Percentiles rank a stretch among this genome's conserved stretches.
Evolutionary conservation across 2,888 invertebrate species (phyloP).

Genomic region (Poecilobothrus nobilitatus): DNA sequence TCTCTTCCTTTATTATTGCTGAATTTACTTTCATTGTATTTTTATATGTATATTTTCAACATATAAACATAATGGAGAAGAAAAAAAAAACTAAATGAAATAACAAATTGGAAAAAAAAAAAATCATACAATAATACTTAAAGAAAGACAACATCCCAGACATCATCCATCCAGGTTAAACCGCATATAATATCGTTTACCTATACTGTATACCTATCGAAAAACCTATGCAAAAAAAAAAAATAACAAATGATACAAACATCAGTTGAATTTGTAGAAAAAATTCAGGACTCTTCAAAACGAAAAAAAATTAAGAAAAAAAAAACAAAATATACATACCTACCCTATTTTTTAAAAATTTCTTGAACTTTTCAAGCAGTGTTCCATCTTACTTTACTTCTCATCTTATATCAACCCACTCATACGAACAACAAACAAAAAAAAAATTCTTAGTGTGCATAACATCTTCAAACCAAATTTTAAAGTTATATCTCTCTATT

Average conservation of each 20-base stretch:
- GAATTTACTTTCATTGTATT: too few species aligned
- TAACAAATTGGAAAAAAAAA: not conserved
- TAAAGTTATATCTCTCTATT: not conserved
- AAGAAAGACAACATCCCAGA: not conserved
- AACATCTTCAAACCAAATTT: not conserved
- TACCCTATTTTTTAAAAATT: not conserved
- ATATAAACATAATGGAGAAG: not conserved
- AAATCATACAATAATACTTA: not conserved
- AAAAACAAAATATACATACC: not conserved
- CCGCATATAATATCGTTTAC: not conserved
- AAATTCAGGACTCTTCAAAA: not conserved
- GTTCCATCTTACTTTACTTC: not conserved
- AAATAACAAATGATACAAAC: not conserved
- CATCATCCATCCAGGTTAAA: constrained; percentile 5
- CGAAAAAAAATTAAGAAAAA: too few species aligned
- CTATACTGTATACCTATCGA: not conserved
- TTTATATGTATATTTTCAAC: not conserved
- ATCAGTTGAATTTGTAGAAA: not conserved
- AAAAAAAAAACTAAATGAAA: not conserved
- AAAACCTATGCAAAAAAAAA: not conserved
- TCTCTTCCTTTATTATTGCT: not conserved
- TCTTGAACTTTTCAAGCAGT: not conserved
- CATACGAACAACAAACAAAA: too few species aligned
- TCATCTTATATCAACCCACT: too few species aligned
- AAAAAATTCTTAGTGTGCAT: not conserved